Evolutionary conservation across 2,113 vertebrate genomes (phyloP).

Genomic region (Ictidomys tridecemlineatus): DNA sequence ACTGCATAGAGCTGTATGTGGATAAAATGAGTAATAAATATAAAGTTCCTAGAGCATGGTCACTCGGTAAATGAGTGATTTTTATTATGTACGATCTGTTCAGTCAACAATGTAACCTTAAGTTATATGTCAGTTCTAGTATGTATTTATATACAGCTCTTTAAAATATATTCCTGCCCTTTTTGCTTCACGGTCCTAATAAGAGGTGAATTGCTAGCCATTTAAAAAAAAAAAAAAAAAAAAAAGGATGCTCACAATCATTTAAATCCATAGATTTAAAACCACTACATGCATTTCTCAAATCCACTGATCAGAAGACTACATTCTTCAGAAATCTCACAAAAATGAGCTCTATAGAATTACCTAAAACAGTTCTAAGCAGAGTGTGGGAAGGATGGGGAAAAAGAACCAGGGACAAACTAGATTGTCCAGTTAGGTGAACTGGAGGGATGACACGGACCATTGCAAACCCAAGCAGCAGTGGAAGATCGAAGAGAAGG

Average conservation of each 20-base stretch:
- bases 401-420: neutral
- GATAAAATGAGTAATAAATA: neutral
- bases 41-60: neutral
- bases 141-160: neutral
- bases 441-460: neutral
- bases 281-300: neutral
- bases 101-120: neutral
- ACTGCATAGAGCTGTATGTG: neutral
- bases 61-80: neutral
- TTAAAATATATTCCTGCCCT: neutral
- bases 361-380: neutral
- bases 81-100: constrained; percentile 5
- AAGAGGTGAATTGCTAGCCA: neutral
- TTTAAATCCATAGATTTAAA: neutral
- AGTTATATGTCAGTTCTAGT: neutral
- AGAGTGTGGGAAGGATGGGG: neutral
- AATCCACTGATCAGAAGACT: neutral
- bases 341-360: neutral
- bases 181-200: neutral
- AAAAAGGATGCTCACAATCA: neutral
- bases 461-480: neutral
- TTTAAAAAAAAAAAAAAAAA: neutral
- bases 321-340: neutral
- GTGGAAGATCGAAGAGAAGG: neutral
- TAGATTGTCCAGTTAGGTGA: neutral